Base-by-base conservation (phyloP, 2,797 vertebrate species). In the Urocyon cinereoargenteus region DNA sequence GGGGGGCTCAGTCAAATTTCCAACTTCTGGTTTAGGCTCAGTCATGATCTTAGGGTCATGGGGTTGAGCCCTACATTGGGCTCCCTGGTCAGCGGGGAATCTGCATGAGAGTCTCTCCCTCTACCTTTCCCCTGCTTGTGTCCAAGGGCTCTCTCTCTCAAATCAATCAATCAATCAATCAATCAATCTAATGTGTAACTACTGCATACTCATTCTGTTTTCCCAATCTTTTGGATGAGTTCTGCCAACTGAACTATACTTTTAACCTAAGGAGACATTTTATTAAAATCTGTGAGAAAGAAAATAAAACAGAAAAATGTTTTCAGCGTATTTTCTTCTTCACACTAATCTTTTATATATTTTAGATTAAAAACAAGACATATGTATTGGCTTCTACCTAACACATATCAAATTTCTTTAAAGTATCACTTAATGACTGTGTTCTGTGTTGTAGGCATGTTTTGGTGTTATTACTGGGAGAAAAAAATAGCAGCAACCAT, bases 291-390 rank as follows among this genome's bases (percentile, higher is more conserved):
- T 40, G 18, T n/a, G 66, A 64, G 21, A 75, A 68, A 86, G 64
- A 90, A 95, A 86, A 72, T 40, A 49, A 95, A 77, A 53, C 5
- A 31, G 86, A 45, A 90, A 90, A 89, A 55, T 28, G n/a, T 61
- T 53, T 78, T 68, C 26, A 61, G 9, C 24, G 18, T 53, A 21
- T 70, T 92, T 62, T 95, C 62, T 83, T 86, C 57, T 57, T 12
- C 13, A 53, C 31, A 34, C 45, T 90, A n/a, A 78, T 73, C 51
- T 66, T 31, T n/a, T 24, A 3, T 40, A 22, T 19, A 36, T 90
- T 86, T 95, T 51, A 55, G 51, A 97, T 61, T 70, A 79, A 83
- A 88, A 1, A 21, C 5, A 51, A 28, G n/a, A 28, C 16, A 57
- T 1, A 26, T 28, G 10, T 21, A 51, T 1, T 75, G 49, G 57